Evolutionary conservation across 2,113 vertebrate genomes (phyloP).

Genomic region (Dipodomys ordii): DNA sequence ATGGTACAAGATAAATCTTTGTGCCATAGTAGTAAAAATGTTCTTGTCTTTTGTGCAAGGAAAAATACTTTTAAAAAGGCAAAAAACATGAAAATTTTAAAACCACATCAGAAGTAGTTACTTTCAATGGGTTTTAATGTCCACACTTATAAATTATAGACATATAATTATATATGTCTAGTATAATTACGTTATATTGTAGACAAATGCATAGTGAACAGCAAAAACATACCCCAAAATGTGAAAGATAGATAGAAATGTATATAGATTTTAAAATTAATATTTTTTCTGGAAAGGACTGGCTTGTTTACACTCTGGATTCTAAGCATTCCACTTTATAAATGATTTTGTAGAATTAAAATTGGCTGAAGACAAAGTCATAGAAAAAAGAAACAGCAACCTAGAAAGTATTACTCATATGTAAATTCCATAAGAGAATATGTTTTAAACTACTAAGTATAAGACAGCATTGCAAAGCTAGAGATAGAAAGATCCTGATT

Average conservation of each 20-base stretch:
- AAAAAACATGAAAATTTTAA: background rate
- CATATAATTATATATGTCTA: background rate
- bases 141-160: background rate
- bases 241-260: background rate
- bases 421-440: background rate
- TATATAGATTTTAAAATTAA: background rate
- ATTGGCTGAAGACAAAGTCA: constrained; percentile 1
- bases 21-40: background rate
- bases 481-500: background rate
- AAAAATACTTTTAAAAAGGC: constrained; percentile 9
- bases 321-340: background rate
- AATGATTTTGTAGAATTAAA: constrained; percentile 38
- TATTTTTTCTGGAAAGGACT: background rate
- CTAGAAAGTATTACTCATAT: background rate
- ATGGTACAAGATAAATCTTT: background rate
- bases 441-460: constrained; percentile 12
- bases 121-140: background rate
- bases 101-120: background rate
- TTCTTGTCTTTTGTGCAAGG: background rate
- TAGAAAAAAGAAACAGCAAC: background rate
- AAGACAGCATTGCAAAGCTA: background rate
- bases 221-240: background rate
- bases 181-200: background rate
- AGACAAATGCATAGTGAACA: background rate
- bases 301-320: background rate